A percentile compares a stretch with the other conserved stretches of the same genome.
phyloP scores from a whole-genome alignment of 2,113 vertebrate species.

The Caracal caracal region DNA sequence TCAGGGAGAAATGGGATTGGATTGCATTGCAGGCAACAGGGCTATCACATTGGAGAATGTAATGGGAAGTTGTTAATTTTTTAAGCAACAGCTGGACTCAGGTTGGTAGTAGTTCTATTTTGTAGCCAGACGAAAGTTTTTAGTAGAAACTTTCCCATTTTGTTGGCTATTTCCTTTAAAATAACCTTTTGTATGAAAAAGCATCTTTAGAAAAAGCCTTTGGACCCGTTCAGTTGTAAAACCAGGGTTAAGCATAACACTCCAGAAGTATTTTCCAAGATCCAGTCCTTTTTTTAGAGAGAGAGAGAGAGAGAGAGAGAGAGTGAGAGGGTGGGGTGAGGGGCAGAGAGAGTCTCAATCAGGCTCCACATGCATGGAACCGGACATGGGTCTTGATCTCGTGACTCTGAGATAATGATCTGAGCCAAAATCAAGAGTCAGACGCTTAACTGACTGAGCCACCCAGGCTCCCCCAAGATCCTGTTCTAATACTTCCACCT shows the following conservation, averaged over 20 bases:
- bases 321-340: too few relatives aligned
- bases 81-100: conserved; percentile 18
- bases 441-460: too few relatives aligned
- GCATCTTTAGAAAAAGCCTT: conserved; percentile 13
- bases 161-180: conserved; percentile 3
- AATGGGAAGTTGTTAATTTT: background rate
- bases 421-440: too few relatives aligned
- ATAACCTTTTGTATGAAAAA: background rate
- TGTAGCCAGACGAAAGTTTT: background rate
- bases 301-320: too few relatives aligned
- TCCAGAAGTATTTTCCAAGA: background rate
- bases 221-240: background rate
- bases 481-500: background rate
- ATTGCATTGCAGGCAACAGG: background rate
- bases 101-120: background rate
- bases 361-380: too few relatives aligned
- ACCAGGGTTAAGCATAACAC: background rate
- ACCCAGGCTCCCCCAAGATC: background rate
- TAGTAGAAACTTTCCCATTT: background rate
- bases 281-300: too few relatives aligned
- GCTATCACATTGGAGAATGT: background rate
- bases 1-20: background rate
- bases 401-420: too few relatives aligned
- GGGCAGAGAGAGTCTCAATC: too few relatives aligned
- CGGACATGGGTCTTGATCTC: too few relatives aligned